phyloP scores from a whole-genome alignment of 2,888 invertebrate species.

The Macrophya alboannulata region DNA sequence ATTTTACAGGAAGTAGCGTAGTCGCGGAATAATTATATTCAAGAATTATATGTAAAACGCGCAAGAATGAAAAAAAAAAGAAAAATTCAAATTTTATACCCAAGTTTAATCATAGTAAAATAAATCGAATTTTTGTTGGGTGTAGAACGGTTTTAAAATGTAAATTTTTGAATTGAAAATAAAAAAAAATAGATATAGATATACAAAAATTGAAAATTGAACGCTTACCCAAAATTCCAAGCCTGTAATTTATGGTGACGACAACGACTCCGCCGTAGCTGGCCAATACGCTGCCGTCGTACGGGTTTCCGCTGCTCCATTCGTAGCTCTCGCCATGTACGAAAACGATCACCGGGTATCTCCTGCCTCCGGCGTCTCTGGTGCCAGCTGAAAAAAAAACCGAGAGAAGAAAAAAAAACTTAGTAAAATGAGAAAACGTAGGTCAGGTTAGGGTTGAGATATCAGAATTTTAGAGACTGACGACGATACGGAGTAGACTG shows the following conservation, averaged over 20 bases:
- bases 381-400: constrained; percentile 83
- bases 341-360: constrained; percentile 95
- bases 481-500: neutral
- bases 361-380: constrained; percentile 81
- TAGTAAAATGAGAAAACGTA: constrained; percentile 5
- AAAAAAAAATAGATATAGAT: neutral
- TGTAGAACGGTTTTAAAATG: too few relatives aligned
- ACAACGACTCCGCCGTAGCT: constrained; percentile 95
- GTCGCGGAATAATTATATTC: neutral
- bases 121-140: too few relatives aligned
- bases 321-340: constrained; percentile 98
- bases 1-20: neutral
- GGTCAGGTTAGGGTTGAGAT: constrained; percentile 3
- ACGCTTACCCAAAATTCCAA: constrained; percentile 90
- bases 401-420: too few relatives aligned
- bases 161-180: too few relatives aligned
- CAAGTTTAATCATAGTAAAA: too few relatives aligned
- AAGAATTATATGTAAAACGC: neutral
- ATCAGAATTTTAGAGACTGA: constrained; percentile 10
- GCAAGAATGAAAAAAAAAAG: neutral
- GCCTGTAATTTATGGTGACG: constrained; percentile 92
- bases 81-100: neutral
- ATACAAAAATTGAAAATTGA: neutral
- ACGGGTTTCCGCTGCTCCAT: constrained; percentile 99
- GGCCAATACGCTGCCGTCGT: constrained; percentile 97